phyloP scores from a whole-genome alignment of 1,140 invertebrate genomes.

The Oedothorax gibbosus region DNA sequence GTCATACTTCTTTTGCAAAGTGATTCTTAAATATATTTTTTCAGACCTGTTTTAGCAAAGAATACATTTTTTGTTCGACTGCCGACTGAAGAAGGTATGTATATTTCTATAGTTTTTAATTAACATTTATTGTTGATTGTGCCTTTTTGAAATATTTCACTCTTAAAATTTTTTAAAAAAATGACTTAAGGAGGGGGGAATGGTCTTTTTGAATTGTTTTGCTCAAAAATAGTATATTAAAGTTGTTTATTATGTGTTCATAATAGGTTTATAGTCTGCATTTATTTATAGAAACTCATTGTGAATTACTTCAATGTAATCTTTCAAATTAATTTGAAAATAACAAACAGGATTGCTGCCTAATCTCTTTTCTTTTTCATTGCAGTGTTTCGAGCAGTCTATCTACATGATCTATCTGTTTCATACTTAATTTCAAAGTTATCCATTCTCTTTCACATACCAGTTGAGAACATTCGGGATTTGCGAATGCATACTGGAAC shows the following conservation, averaged over 20 bases:
- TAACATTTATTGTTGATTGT: background rate
- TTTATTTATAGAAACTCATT: no score
- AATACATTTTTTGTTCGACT: conserved; percentile 30
- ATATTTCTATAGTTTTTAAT: background rate
- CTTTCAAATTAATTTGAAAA: no score
- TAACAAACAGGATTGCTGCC: no score
- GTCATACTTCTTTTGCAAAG: background rate
- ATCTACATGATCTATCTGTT: conserved; percentile 42
- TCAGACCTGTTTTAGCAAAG: conserved; percentile 34
- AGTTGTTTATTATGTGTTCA: background rate
- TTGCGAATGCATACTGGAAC: conserved; percentile 29
- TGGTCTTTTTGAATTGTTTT: background rate
- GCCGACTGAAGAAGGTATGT: conserved; percentile 35
- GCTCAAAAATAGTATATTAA: background rate
- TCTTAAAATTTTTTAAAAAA: no score
- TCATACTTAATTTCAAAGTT: conserved; percentile 41
- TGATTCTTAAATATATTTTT: background rate
- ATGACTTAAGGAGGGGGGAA: background rate
- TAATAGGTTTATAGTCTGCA: no score
- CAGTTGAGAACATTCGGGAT: conserved; percentile 43
- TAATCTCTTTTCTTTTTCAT: background rate
- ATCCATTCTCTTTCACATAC: conserved; percentile 31
- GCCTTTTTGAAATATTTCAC: no score
- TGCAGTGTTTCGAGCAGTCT: conserved; percentile 48
- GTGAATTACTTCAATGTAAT: no score